Base-by-base conservation (phyloP, 2,888 invertebrate species). In the Platerodrilus igneus region DNA sequence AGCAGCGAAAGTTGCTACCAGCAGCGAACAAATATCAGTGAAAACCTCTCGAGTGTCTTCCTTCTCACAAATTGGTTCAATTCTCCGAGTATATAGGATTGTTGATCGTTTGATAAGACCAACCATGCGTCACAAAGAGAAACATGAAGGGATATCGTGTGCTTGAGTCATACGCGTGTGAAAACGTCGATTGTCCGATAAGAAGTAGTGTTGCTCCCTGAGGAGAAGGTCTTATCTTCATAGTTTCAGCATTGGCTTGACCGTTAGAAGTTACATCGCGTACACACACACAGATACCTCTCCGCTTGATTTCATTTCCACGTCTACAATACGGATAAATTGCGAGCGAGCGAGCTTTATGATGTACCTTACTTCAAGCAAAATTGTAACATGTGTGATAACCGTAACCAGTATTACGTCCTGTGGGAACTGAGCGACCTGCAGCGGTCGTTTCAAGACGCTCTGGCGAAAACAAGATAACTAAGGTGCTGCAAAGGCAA, bases 361-460 rank as follows among this genome's bases (percentile, higher is more conserved):
- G 62, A 61, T 56, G 60, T 61, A 67, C 67, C 67, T 67, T 65
- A 62, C 59, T 63, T 52, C 55, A 58, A 55, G 53, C 52, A 54
- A 56, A 55, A 55, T 53, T 62, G 62, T 66, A 66, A 66, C 63
- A 60, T 53, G 60, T 54, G 58, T 62, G 66, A 67, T 67, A 66
- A 66, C 63, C 61, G 65, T 66, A 65, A 66, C 66, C 60, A 58
- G 60, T 58, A 60, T 58, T 57, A 55, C 59, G 58, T 62, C 63
- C 63, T 59, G 52, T 44, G 62, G 60, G 62, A 60, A 47, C 53
- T 44, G 47, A 56, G 51, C 54, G 60, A 62, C 61, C 60, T 61
- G 61, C 53, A 60, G 62, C 61, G 60, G 57, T 60, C 62, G 62
- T 62, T 62, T 55, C 45, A 45, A 47, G 52, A 56, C 57, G 56